Conservation (phyloP, 2,113 vertebrate species). For the Phylloscopus trochilus region DNA sequence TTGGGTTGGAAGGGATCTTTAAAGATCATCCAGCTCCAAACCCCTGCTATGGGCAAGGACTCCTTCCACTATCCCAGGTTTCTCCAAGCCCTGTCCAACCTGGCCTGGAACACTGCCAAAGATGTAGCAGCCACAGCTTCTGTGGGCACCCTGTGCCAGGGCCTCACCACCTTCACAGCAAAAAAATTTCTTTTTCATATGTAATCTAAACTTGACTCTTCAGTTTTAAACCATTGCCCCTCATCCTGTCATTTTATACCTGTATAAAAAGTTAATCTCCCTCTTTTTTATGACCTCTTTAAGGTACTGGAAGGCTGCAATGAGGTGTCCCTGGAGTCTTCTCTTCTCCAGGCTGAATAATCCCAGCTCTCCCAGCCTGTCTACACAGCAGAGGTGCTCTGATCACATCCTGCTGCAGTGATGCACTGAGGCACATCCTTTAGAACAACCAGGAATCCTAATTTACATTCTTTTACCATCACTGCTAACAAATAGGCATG, state of each 20-base stretch:
- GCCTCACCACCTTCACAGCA: accelerated
- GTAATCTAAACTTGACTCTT: neutral
- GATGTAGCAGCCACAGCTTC: neutral
- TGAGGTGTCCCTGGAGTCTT: neutral
- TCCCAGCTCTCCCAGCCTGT: neutral
- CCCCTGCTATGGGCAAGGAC: neutral
- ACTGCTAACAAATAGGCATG: neutral
- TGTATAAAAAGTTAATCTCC: neutral
- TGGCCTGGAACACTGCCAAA: neutral
- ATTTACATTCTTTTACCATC: neutral
- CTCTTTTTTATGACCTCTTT: neutral
- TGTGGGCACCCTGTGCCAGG: neutral
- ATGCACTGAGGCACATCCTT: neutral
- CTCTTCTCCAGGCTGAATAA: neutral
- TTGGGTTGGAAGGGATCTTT: neutral
- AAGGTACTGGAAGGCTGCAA: neutral
- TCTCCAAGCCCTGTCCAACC: accelerated
- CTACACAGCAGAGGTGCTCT: neutral
- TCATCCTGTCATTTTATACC: neutral
- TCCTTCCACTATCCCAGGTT: neutral
- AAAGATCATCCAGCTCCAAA: neutral
- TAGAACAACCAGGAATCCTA: neutral
- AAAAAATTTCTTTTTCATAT: neutral
- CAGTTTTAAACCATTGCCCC: neutral
- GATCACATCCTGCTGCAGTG: neutral